Percentiles rank a stretch among this genome's conserved stretches.
Evolutionary conservation across 2,888 invertebrate species (phyloP).

Genomic region (Acrobeloides nanus): DNA sequence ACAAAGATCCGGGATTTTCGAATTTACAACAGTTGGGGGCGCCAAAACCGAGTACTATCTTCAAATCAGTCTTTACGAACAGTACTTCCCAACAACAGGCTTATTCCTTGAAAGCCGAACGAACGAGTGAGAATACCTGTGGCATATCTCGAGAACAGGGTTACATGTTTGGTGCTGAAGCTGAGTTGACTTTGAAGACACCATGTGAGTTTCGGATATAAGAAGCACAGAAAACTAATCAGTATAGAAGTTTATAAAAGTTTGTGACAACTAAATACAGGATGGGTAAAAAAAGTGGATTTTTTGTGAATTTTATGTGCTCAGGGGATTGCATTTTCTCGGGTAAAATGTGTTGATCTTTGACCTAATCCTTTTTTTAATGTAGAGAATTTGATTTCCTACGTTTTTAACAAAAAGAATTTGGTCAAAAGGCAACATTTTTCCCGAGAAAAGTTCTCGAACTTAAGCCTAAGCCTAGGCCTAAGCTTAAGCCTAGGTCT

Average conservation of each 20-base stretch:
- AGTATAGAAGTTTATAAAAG: background rate
- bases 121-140: slow-evolving; percentile 50
- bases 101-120: slow-evolving; percentile 53
- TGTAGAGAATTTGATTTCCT: no score
- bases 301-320: background rate
- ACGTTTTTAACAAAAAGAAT: no score
- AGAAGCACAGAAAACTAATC: slow-evolving; percentile 3
- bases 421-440: no score
- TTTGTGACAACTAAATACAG: no score
- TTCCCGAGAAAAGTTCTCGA: no score
- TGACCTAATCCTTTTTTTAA: no score
- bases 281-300: no score
- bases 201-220: slow-evolving; percentile 55
- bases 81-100: slow-evolving; percentile 51
- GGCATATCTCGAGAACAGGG: slow-evolving; percentile 51
- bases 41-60: slow-evolving; percentile 51
- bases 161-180: slow-evolving; percentile 55
- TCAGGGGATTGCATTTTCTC: no score
- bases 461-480: no score
- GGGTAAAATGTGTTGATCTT: no score
- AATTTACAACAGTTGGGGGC: slow-evolving; percentile 44
- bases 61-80: slow-evolving; percentile 53
- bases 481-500: no score
- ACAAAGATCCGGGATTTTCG: slow-evolving; percentile 51
- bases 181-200: slow-evolving; percentile 57